Evolutionary conservation across 1,140 invertebrate genomes (phyloP), one percentile per base, ranked within the genome.

Genomic region (Wiebesia pumilae): DNA sequence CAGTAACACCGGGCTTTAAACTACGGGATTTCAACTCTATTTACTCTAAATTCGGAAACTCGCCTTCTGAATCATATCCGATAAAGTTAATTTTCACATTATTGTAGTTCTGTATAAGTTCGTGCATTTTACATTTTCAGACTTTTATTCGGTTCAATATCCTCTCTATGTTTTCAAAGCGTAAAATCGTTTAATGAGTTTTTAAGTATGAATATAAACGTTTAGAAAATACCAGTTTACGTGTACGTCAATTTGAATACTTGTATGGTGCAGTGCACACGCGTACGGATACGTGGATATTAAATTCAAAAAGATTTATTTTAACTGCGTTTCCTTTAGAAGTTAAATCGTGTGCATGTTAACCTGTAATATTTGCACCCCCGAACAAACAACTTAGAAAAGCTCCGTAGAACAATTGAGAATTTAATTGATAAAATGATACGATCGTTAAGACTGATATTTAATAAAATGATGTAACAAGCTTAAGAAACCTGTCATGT

Each of bases 21-120:
- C 24, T 75, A 16, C 71, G 1, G 24, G 71, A 75, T 75, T 75
- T 75, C 38, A 27, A 43, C 38, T 75, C 33, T 40, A 73, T 73
- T 73, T 75, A 43, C 38, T 43, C 38, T 40, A 75, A 43, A 75
- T 75, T 43, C 38, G 43, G 71, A 75, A 75, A 27, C 38, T 43
- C 40, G 24, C 43, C 71, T 43, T 43, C 0, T 19, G 38, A 75
- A 75, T 43, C 38, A 75, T 40, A n/a, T 43, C 40, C 14, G 71
- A 75, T 75, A 75, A 73, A 43, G 40, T 75, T 75, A 75, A 75
- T 75, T 43, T n/a, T 75, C 35, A 75, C 38, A 43, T 43, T 75
- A 75, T 75, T n/a, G 27, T n/a, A 75, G 38, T 75, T 43, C 43
- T 43, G 24, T 75, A 38, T 75, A n/a, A 75, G 71, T 43, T 43